These are phyloP conservation scores for Enteromius mattozi DNA, from an alignment of 2,797 vertebrate species.

Conservation along the genomic window DNA sequence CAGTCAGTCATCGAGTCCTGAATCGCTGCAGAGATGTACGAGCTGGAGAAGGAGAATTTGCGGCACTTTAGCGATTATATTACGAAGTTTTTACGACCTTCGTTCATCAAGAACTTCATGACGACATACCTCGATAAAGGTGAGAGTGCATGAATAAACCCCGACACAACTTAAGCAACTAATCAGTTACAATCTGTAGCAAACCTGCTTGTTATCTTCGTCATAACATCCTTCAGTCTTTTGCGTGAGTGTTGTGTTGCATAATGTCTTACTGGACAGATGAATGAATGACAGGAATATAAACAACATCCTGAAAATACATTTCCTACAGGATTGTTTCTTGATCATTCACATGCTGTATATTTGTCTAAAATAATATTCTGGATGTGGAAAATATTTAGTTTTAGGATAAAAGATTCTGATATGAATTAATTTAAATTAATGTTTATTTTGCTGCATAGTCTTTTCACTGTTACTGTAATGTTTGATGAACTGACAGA, in stretches of 20 bases:
- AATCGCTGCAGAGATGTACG: slow-evolving; percentile 50
- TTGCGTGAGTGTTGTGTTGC: too few relatives aligned
- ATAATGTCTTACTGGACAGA: neutral
- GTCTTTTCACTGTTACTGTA: too few relatives aligned
- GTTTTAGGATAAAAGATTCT: too few relatives aligned
- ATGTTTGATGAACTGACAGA: too few relatives aligned
- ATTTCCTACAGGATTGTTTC: neutral
- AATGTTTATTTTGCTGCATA: too few relatives aligned
- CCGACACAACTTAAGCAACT: neutral
- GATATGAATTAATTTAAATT: too few relatives aligned
- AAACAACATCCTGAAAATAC: neutral
- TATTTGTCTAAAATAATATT: too few relatives aligned
- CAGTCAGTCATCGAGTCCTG: slow-evolving; percentile 17
- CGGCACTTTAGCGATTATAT: slow-evolving; percentile 35
- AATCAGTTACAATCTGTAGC: neutral
- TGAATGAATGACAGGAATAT: neutral
- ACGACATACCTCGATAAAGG: slow-evolving; percentile 48
- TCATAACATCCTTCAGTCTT: neutral
- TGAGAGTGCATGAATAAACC: slow-evolving; percentile 11
- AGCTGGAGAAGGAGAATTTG: slow-evolving; percentile 55
- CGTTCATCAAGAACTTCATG: slow-evolving; percentile 62
- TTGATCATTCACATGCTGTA: neutral
- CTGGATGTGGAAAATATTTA: neutral
- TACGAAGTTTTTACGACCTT: slow-evolving; percentile 55
- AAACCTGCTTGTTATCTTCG: neutral